phyloP scores from a whole-genome alignment of 2,888 invertebrate genomes.

The Cerastis rubricosa region DNA sequence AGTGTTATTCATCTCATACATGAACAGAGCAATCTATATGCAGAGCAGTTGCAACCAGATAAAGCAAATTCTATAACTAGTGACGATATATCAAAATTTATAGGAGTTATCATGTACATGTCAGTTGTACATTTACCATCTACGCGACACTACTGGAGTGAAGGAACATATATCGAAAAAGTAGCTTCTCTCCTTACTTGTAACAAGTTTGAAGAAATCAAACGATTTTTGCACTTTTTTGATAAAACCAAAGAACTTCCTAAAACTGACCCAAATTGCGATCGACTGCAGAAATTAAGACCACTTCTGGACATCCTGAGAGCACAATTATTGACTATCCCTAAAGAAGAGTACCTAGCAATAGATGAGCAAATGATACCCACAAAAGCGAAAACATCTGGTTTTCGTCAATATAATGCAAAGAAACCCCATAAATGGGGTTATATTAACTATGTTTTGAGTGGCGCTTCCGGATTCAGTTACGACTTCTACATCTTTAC shows the following conservation, averaged over 20 bases:
- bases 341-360: conserved; percentile 45
- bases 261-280: conserved; percentile 44
- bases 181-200: conserved; percentile 54
- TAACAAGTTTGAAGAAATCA: conserved; percentile 62
- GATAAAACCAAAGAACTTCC: conserved; percentile 49
- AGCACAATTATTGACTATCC: conserved; percentile 34
- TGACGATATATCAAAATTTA: conserved; percentile 55
- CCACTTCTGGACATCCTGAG: conserved; percentile 43
- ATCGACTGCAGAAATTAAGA: conserved; percentile 45
- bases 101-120: conserved; percentile 60
- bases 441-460: conserved; percentile 21
- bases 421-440: conserved; percentile 26
- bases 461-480: conserved; percentile 12
- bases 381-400: conserved; percentile 23
- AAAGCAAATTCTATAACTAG: conserved; percentile 34
- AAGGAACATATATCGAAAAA: conserved; percentile 55
- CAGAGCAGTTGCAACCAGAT: conserved; percentile 33
- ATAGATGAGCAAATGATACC: conserved; percentile 28
- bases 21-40: no score
- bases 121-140: conserved; percentile 61
- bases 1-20: no score
- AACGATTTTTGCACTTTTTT: conserved; percentile 56
- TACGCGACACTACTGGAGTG: conserved; percentile 62
- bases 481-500: conserved; percentile 17
- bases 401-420: conserved; percentile 15